Base-by-base conservation (phyloP, 2,888 invertebrate species). In the Brachypalpus laphriformis region DNA sequence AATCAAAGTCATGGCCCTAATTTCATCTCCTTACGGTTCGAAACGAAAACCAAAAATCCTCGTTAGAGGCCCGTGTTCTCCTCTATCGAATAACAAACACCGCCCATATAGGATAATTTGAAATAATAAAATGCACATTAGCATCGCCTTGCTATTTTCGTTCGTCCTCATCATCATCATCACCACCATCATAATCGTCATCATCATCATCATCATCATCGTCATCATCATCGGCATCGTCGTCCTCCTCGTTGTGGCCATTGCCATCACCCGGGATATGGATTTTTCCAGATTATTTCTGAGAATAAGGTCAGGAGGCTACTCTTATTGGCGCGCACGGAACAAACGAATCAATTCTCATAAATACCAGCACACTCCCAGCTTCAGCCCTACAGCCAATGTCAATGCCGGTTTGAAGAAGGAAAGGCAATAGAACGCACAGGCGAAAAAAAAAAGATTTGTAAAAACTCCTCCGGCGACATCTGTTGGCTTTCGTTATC, bases 121-220 rank as follows among this genome's bases (percentile, higher is more conserved):
- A 83, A 80, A 75, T 80, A 83, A 83, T 83, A 75, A 83, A 83
- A 83, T 74, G 74, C 37, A 80, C 80, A 80, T 83, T 83, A 83
- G 80, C 74, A 70, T 80, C 65, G 74, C 68, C 56, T 70, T 68
- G 63, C 42, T 63, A 68, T 66, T 68, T 83, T 42, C 40, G 7
- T 25, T 59, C 49, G 45, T 57, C 40, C 37, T 57, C 37, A 11
- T 6, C 18, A 16, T 28, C 57, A 16, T 18, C 42, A 47, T 68
- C 49, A 37, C 49, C 71, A 61, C 56, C 34, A 8, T 31, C 31
- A 5, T 31, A 3, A 8, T 31, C 31, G 1, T 31, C 34, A 34
- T 9, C 34, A 34, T 9, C 34, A 40, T 51, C 51, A 14, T 42
- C 42, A 34, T 42, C 40, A n/a, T 77, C 59, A 34, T 22, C 37